Evolutionary conservation across 1,140 invertebrate species (phyloP), one percentile per base, ranked within the genome.

Genomic region (Trissolcus basalis): DNA sequence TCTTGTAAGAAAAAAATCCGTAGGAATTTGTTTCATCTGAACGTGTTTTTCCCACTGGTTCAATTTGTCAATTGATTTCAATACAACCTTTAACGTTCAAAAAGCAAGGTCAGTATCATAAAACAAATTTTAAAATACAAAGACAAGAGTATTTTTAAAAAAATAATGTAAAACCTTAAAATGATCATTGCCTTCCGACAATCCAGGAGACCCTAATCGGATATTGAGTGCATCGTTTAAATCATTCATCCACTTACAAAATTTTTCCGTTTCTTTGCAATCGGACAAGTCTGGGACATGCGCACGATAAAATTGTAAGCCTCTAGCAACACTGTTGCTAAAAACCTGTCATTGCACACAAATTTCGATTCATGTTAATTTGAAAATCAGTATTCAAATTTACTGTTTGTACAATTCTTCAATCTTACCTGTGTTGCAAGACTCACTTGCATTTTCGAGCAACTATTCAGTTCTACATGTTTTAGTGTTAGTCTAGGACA

Each of bases 231-330:
- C 60, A 19, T 64, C 59, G 44, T 45, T 53, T 33, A 63, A 11
- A 13, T 63, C 39, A n/a, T 63, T 63, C 16, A 63, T 45, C 60
- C 60, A 64, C 16, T 47, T 54, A 12, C 50, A 64, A 48, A 64
- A 64, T 0, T 36, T 11, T 0, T 27, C 27, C 3, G 50, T 64
- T 54, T 43, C 33, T 16, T 55, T 4, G 14, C 48, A 64, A 58
- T 49, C 14, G 10, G 13, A 33, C 7, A 64, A 27, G 6, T 47
- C 41, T 10, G 60, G 43, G 0, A 54, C 41, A 36, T 64, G 15
- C 0, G 27, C 8, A 10, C 35, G n/a, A 19, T 63, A 63, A 53
- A 53, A 53, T 44, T 44, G 13, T 13, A 63, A 53, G 6, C 6
- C 39, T 15, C 4, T 16, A 0, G n/a, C 48, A 7, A 53, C 39